Percentiles rank a stretch among this genome's conserved stretches.
These are phyloP conservation scores for Paracyclopina nana DNA, from an alignment of 1,140 invertebrate species.

Conservation along the genomic window DNA sequence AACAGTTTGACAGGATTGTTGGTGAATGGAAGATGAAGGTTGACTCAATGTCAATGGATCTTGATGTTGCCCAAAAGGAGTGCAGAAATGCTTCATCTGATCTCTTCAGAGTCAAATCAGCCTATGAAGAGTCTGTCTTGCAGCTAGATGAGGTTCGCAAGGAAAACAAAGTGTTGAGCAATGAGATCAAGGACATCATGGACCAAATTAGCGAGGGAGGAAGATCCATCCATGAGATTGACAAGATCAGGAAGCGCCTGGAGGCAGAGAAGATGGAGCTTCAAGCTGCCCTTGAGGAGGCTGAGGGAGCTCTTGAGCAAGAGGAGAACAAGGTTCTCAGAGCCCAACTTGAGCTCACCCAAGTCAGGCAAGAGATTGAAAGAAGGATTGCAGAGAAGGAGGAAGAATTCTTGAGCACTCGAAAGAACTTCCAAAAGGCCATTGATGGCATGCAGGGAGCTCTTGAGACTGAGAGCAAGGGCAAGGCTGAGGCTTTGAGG, in stretches of 20 bases:
- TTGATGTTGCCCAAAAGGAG: constrained; percentile 25
- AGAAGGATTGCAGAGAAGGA: constrained; percentile 39
- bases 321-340: constrained; percentile 32
- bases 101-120: constrained; percentile 31
- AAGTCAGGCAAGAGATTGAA: constrained; percentile 38
- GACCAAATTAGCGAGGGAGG: constrained; percentile 32
- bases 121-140: constrained; percentile 30
- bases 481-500: constrained; percentile 40
- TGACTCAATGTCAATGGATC: constrained; percentile 37
- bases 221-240: constrained; percentile 34
- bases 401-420: constrained; percentile 41
- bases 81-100: constrained; percentile 31
- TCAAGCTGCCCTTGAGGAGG: constrained; percentile 40
- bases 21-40: constrained; percentile 99
- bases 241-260: constrained; percentile 36
- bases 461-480: constrained; percentile 38
- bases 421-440: constrained; percentile 38
- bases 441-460: constrained; percentile 40
- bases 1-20: constrained; percentile 91
- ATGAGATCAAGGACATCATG: constrained; percentile 37
- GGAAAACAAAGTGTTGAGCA: constrained; percentile 34
- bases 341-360: constrained; percentile 36
- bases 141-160: constrained; percentile 30
- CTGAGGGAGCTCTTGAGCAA: constrained; percentile 40
- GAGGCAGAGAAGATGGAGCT: constrained; percentile 44